phyloP scores from a whole-genome alignment of 2,888 invertebrate genomes.

The Ptychoptera albimana region DNA sequence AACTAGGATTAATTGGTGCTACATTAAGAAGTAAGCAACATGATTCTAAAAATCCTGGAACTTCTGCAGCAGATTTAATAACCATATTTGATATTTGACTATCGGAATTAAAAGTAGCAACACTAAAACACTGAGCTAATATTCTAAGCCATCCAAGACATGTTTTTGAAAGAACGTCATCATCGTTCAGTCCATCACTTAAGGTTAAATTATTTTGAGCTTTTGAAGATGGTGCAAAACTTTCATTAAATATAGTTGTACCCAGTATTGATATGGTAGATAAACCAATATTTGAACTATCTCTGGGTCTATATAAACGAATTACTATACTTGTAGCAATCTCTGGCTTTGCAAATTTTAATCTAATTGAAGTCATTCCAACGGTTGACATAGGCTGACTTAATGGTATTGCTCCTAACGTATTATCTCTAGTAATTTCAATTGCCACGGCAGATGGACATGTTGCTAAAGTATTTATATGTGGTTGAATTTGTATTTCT shows the following conservation, averaged over 20 bases:
- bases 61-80: slow-evolving; percentile 45
- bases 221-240: slow-evolving; percentile 9
- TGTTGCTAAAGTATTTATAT: slow-evolving; percentile 66
- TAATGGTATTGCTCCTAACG: slow-evolving; percentile 60
- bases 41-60: slow-evolving; percentile 48
- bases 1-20: slow-evolving; percentile 39
- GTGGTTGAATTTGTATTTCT: slow-evolving; percentile 77
- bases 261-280: slow-evolving; percentile 75
- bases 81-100: slow-evolving; percentile 30
- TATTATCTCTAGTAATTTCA: slow-evolving; percentile 70
- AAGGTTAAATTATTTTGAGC: slow-evolving; percentile 9
- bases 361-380: slow-evolving; percentile 72
- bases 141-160: slow-evolving; percentile 76
- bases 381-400: slow-evolving; percentile 75
- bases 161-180: slow-evolving; percentile 29
- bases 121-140: slow-evolving; percentile 60
- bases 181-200: slow-evolving; percentile 16
- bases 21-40: slow-evolving; percentile 57
- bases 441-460: slow-evolving; percentile 80
- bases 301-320: slow-evolving; percentile 51
- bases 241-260: slow-evolving; percentile 66
- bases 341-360: slow-evolving; percentile 68
- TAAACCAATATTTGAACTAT: slow-evolving; percentile 78
- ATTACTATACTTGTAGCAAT: slow-evolving; percentile 72
- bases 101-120: slow-evolving; percentile 23